Conservation (phyloP, 2,888 invertebrate species). For the Melanostoma scalare region DNA sequence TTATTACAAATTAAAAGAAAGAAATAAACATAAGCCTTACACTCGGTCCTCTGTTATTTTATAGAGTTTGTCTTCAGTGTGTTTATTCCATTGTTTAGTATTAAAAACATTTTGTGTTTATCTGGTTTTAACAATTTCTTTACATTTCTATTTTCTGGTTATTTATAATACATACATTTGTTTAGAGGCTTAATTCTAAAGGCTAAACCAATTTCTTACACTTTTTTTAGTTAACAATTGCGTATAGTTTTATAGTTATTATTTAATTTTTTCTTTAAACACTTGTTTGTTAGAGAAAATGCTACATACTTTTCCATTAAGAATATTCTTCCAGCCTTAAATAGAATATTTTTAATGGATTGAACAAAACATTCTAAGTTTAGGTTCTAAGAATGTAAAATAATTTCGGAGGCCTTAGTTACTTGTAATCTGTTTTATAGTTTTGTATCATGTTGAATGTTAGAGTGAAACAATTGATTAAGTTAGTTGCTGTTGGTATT, state of each 20-base stretch:
- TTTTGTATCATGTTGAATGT: slow-evolving; percentile 15
- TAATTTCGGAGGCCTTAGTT: slow-evolving; percentile 64
- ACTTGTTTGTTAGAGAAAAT: too few species aligned
- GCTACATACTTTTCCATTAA: slow-evolving; percentile 38
- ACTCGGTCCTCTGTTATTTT: neutral
- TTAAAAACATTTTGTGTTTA: slow-evolving; percentile 46
- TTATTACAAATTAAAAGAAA: too few species aligned
- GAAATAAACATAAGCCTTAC: too few species aligned
- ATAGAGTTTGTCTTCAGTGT: neutral
- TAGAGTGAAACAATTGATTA: neutral
- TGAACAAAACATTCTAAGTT: slow-evolving; percentile 22
- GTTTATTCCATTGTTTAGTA: slow-evolving; percentile 53
- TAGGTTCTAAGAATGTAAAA: slow-evolving; percentile 41
- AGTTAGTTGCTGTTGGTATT: neutral
- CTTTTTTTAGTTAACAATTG: neutral
- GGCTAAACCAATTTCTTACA: slow-evolving; percentile 10
- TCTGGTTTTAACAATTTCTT: slow-evolving; percentile 44
- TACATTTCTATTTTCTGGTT: slow-evolving; percentile 38
- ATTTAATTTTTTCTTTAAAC: too few species aligned
- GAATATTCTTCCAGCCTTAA: slow-evolving; percentile 71
- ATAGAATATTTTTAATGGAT: slow-evolving; percentile 68
- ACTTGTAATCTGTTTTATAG: slow-evolving; percentile 4
- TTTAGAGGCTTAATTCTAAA: slow-evolving; percentile 47
- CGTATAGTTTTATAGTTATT: too few species aligned
- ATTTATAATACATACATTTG: slow-evolving; percentile 58